phyloP scores from a whole-genome alignment of 2,113 vertebrate species.

The Isurus oxyrinchus region DNA sequence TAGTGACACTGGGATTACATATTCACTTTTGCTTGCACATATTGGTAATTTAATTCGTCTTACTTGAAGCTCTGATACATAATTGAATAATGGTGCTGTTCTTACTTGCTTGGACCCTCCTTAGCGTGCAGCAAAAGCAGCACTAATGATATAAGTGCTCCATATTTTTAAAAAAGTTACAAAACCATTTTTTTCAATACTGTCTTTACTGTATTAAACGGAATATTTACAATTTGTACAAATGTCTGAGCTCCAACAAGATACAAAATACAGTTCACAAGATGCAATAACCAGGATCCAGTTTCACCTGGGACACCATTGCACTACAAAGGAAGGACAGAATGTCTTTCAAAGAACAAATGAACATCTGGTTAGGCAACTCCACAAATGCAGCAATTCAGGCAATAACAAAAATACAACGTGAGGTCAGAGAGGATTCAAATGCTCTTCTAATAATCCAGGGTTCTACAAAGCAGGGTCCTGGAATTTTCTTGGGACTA shows the following conservation, averaged over 20 bases:
- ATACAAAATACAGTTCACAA: constrained; percentile 68
- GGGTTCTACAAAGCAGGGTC: constrained; percentile 40
- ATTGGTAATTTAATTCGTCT: neutral
- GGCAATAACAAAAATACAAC: constrained; percentile 47
- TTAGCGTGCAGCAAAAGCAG: neutral
- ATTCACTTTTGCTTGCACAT: neutral
- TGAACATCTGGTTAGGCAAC: constrained; percentile 52
- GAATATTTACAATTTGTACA: constrained; percentile 95
- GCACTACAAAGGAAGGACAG: constrained; percentile 56
- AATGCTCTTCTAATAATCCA: constrained; percentile 50
- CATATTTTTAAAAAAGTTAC: constrained; percentile 45
- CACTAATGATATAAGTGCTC: neutral
- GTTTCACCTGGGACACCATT: constrained; percentile 59
- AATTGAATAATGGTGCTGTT: constrained; percentile 1
- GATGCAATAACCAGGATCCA: constrained; percentile 57
- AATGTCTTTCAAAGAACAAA: constrained; percentile 54
- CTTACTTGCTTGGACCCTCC: no score
- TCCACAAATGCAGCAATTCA: constrained; percentile 54
- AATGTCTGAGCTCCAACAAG: constrained; percentile 75
- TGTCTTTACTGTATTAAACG: constrained; percentile 88
- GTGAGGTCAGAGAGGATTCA: constrained; percentile 54
- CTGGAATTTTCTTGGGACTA: constrained; percentile 30
- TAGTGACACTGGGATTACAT: constrained; percentile 12
- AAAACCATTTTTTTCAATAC: constrained; percentile 67
- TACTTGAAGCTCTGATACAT: neutral